Evolutionary conservation across 2,888 invertebrate genomes (phyloP).

Genomic region (Drosophila niveifrons): DNA sequence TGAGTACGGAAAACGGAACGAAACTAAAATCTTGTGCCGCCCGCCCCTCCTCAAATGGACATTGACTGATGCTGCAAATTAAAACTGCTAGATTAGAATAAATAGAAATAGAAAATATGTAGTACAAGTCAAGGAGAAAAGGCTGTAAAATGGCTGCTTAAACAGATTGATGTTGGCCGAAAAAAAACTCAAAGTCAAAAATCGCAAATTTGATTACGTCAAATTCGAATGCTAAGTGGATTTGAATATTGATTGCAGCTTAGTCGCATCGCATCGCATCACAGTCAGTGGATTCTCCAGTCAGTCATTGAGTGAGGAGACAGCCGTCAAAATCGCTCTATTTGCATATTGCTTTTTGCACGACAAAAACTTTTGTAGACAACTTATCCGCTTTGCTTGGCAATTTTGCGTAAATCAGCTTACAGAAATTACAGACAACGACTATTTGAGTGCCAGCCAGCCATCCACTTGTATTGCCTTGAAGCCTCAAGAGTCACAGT

Average conservation of each 20-base stretch:
- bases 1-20: constrained; percentile 61
- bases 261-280: constrained; percentile 41
- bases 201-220: constrained; percentile 76
- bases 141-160: constrained; percentile 25
- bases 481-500: constrained; percentile 15
- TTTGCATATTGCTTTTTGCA: constrained; percentile 78
- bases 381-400: constrained; percentile 75
- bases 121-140: constrained; percentile 33
- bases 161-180: constrained; percentile 20
- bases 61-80: constrained; percentile 73
- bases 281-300: background rate
- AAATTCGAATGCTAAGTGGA: constrained; percentile 77
- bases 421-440: constrained; percentile 73
- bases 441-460: constrained; percentile 28
- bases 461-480: constrained; percentile 8
- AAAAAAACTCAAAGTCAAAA: constrained; percentile 52
- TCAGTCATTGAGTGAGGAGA: constrained; percentile 9
- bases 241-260: constrained; percentile 82
- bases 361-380: constrained; percentile 64
- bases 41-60: background rate
- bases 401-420: constrained; percentile 78
- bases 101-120: constrained; percentile 57
- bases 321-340: constrained; percentile 58
- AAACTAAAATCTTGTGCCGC: constrained; percentile 25
- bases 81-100: constrained; percentile 76